A percentile compares a stretch with the other conserved stretches of the same genome.
Evolutionary conservation across 2,888 invertebrate genomes (phyloP).

Genomic region (Pseudeuparius sepicola): DNA sequence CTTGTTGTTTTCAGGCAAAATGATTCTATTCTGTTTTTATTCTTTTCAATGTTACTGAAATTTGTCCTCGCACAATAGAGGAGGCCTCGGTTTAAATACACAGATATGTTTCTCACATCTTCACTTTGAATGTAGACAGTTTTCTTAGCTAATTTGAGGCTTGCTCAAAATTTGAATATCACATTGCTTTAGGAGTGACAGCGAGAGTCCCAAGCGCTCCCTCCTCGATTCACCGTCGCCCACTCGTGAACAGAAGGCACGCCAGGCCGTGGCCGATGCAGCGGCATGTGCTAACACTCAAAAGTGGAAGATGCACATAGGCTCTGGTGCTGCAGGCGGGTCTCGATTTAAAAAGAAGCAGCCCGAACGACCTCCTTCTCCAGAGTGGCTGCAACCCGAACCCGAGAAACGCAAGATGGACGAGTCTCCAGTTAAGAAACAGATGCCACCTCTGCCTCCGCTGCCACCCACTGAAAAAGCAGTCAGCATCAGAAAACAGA

Average conservation of each 20-base stretch:
- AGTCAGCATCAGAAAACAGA: slow-evolving; percentile 50
- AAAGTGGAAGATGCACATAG: slow-evolving; percentile 61
- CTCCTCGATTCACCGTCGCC: slow-evolving; percentile 39
- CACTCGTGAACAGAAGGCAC: slow-evolving; percentile 40
- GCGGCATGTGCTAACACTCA: slow-evolving; percentile 35
- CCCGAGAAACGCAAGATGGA: slow-evolving; percentile 40
- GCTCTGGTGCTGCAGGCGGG: slow-evolving; percentile 42
- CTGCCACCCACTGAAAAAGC: slow-evolving; percentile 45
- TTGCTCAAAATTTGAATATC: slow-evolving; percentile 2
- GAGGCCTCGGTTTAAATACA: too few relatives aligned
- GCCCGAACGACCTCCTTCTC: slow-evolving; percentile 36
- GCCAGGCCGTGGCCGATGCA: slow-evolving; percentile 42
- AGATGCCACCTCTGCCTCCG: slow-evolving; percentile 31
- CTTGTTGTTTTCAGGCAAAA: too few relatives aligned
- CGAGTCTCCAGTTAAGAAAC: slow-evolving; percentile 37
- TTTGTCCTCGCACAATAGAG: too few relatives aligned
- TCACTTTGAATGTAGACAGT: too few relatives aligned
- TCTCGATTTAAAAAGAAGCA: slow-evolving; percentile 54
- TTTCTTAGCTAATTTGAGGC: too few relatives aligned
- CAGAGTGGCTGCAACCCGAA: slow-evolving; percentile 42
- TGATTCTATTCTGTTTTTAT: too few relatives aligned
- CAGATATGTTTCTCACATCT: too few relatives aligned
- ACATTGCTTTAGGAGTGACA: slow-evolving; percentile 29
- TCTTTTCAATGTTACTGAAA: too few relatives aligned
- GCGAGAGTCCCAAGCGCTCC: slow-evolving; percentile 33